Conservation (phyloP, 2,797 vertebrate genomes). For the Alectoris magna region DNA sequence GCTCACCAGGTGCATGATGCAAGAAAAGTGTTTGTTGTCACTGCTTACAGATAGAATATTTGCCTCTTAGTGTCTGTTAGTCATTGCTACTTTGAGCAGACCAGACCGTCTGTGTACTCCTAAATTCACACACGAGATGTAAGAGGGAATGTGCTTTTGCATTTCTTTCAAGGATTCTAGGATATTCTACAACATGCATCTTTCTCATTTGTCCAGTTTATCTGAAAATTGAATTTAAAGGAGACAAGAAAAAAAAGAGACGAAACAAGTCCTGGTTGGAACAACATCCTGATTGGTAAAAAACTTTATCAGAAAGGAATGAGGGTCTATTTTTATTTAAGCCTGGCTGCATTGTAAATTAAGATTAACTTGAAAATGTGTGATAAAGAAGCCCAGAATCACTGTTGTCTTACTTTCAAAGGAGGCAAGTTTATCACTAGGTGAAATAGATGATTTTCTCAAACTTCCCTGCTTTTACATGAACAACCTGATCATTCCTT, state of each 20-base stretch:
- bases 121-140: neutral
- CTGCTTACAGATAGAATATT: neutral
- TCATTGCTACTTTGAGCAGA: neutral
- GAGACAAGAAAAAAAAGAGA: neutral
- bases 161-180: neutral
- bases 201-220: neutral
- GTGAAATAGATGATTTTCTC: neutral
- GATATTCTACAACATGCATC: neutral
- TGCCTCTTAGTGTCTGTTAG: neutral
- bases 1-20: neutral
- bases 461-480: neutral
- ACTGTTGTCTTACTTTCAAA: neutral
- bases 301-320: neutral
- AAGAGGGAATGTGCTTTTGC: neutral
- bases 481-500: neutral
- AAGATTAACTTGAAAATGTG: neutral
- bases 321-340: neutral
- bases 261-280: neutral
- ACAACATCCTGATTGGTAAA: neutral
- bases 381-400: neutral
- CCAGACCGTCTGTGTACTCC: neutral
- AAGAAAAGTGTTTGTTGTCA: neutral
- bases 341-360: neutral
- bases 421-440: neutral
- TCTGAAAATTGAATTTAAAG: neutral